phyloP scores from a whole-genome alignment of 2,888 invertebrate genomes.

The Fabriciana adippe region DNA sequence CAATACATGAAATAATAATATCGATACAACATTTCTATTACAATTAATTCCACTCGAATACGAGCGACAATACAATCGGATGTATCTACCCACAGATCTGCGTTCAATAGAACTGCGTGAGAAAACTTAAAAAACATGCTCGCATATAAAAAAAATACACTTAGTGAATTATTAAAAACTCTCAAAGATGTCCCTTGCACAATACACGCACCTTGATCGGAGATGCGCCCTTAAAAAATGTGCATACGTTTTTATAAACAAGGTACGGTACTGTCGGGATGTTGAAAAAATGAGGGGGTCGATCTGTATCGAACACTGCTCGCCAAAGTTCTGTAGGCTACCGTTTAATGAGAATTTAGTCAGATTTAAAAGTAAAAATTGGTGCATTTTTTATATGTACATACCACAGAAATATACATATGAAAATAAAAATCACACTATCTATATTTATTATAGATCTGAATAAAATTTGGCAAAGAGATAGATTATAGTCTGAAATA shows the following conservation, averaged over 20 bases:
- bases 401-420: no score
- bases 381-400: neutral
- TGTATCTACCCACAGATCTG: slow-evolving; percentile 82
- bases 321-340: slow-evolving; percentile 46
- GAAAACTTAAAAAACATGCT: slow-evolving; percentile 78
- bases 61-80: slow-evolving; percentile 64
- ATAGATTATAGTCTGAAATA: no score
- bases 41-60: slow-evolving; percentile 64
- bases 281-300: slow-evolving; percentile 62
- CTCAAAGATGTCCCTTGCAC: slow-evolving; percentile 73
- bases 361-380: neutral
- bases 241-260: slow-evolving; percentile 81
- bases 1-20: slow-evolving; percentile 25
- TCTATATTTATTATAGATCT: no score
- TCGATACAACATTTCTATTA: slow-evolving; percentile 33
- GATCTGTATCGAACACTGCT: slow-evolving; percentile 44
- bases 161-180: slow-evolving; percentile 74
- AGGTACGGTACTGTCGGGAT: slow-evolving; percentile 57
- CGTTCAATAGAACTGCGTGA: slow-evolving; percentile 75
- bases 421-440: no score
- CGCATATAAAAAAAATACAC: slow-evolving; percentile 74
- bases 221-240: slow-evolving; percentile 77
- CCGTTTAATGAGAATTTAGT: neutral
- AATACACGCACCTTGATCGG: slow-evolving; percentile 74
- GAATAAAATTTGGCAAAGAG: no score